Evolutionary conservation across 2,888 invertebrate genomes (phyloP).

Genomic region (Cotesia congregata): DNA sequence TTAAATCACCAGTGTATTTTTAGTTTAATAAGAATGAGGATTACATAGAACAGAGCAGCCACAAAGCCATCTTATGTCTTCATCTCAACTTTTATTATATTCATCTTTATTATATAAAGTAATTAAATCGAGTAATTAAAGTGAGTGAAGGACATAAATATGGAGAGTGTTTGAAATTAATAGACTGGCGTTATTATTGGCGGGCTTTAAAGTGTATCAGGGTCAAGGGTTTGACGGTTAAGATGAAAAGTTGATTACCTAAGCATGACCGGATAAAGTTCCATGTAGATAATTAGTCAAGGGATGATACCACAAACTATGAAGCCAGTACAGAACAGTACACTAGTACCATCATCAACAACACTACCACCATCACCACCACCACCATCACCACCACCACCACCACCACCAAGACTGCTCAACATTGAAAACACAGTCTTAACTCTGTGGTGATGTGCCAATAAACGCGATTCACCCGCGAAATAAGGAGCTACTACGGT

Average conservation of each 20-base stretch:
- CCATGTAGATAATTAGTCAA: conserved; percentile 32
- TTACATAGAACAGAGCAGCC: neutral
- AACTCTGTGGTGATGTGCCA: conserved; percentile 50
- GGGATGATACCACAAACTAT: conserved; percentile 32
- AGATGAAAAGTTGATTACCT: conserved; percentile 29
- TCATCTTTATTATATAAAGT: neutral
- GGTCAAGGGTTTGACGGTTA: conserved; percentile 16
- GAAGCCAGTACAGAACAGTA: conserved; percentile 32
- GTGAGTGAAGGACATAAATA: conserved; percentile 13
- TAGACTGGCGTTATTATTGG: conserved; percentile 22
- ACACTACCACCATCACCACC: neutral
- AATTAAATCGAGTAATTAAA: conserved; percentile 21
- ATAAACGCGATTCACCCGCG: conserved; percentile 57
- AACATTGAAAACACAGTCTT: conserved; percentile 1
- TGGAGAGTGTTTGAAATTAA: conserved; percentile 9
- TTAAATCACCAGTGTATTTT: neutral
- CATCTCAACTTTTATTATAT: neutral
- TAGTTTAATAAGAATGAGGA: neutral
- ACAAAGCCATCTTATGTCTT: too few relatives aligned
- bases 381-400: neutral
- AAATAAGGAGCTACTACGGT: conserved; percentile 60
- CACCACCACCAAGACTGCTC: neutral
- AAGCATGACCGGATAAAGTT: conserved; percentile 31
- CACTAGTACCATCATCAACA: conserved; percentile 17
- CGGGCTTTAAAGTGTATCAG: conserved; percentile 19